Evolutionary conservation across 2,797 vertebrate genomes (phyloP), one percentile per base, ranked within the genome.

Genomic region (Xenopus petersii): DNA sequence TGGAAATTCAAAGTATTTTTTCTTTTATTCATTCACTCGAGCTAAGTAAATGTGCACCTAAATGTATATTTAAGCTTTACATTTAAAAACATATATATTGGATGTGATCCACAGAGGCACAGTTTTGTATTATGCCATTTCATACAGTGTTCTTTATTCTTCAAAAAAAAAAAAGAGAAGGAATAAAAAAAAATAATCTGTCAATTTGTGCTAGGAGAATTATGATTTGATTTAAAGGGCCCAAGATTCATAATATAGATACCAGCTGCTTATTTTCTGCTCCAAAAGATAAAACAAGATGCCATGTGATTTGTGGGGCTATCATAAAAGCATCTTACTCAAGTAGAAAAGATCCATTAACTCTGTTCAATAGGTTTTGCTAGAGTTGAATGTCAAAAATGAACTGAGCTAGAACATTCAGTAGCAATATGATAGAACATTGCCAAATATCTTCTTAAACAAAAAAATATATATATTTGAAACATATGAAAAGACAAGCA

Each of bases 261-360:
- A 58, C 26, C 60, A 59, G 26, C 49, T 59, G 55, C 55, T 78
- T 73, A 68, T 69, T 70, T 69, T 69, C 60, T 73, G 65, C 67
- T 64, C 54, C 17, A 66, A 66, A 76, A 71, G 60, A 71, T 76
- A 66, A 66, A 71, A 70, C 24, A 59, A 65, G 74, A 71, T 76
- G 15, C 62, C 55, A 63, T 15, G 59, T 58, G 66, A 69, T 68
- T 73, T 69, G 65, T 64, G 49, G 59, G 65, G 61, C 64, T 77
- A 77, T 77, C 64, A 77, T 63, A 78, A 73, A 73, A 49, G 59
- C 64, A 73, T 78, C 71, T 73, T 69, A 30, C 70, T 73, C 51
- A 76, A 70, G 70, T 73, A 73, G 51, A 78, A 78, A 73, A 71
- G 65, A 64, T 73, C 36, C 71, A 69, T 69, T 73, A 78, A 56